Percentiles rank a stretch among this genome's conserved stretches.
Conservation (phyloP, 2,888 invertebrate genomes). For the Phyllotreta cruciferae region DNA sequence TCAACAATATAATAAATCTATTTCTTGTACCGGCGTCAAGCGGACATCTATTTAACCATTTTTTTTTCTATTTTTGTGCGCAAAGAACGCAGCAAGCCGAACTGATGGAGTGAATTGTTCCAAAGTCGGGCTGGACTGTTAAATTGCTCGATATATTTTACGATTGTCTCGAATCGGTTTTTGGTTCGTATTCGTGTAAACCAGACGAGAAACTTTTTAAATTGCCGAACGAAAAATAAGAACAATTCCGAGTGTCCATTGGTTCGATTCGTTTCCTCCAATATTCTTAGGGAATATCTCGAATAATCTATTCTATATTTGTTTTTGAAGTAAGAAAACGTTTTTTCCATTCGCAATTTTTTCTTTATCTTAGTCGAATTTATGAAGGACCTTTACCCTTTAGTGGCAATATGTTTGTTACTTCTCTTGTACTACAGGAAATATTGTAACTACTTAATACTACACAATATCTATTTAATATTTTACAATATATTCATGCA, state of each 20-base stretch:
- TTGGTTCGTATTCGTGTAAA: slow-evolving; percentile 11
- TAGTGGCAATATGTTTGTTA: too few species aligned
- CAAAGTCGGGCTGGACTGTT: slow-evolving; percentile 12
- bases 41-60: not conserved
- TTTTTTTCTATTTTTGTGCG: slow-evolving; percentile 1
- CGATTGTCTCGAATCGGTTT: slow-evolving; percentile 9
- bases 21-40: not conserved
- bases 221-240: not conserved
- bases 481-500: too few species aligned
- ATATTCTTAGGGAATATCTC: too few species aligned
- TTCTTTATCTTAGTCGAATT: not conserved
- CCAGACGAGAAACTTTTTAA: slow-evolving; percentile 1
- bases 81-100: slow-evolving; percentile 4
- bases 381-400: too few species aligned
- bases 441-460: too few species aligned
- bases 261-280: not conserved
- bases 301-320: too few species aligned
- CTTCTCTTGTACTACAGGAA: too few species aligned
- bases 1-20: too few species aligned
- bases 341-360: not conserved
- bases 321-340: not conserved
- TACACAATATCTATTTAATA: too few species aligned
- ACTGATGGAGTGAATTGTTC: slow-evolving; percentile 14
- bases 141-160: slow-evolving; percentile 15
- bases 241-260: not conserved